phyloP scores from a whole-genome alignment of 2,888 invertebrate genomes.

The Polymixis lichenea region DNA sequence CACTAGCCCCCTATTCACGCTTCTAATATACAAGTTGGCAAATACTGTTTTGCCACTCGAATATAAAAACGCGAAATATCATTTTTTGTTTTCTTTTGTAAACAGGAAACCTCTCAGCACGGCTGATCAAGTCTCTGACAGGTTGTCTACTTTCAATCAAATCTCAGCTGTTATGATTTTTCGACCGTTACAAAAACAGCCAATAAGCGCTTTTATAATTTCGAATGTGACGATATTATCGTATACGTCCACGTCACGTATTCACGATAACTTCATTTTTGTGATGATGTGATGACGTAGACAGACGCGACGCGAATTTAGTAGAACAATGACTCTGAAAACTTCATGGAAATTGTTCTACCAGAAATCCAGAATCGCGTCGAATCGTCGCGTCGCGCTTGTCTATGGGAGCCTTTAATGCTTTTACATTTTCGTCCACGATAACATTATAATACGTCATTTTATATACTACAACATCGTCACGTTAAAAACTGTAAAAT shows the following conservation, averaged over 20 bases:
- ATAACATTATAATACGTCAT: neutral
- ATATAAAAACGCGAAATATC: neutral
- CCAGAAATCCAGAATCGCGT: too few species aligned
- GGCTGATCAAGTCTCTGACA: slow-evolving; percentile 8
- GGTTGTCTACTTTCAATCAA: slow-evolving; percentile 8
- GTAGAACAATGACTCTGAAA: too few species aligned
- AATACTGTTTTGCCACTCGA: neutral
- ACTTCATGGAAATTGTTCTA: too few species aligned
- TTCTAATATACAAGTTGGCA: neutral
- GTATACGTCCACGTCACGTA: neutral
- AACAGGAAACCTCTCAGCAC: neutral
- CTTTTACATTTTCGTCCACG: neutral
- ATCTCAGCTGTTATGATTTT: neutral
- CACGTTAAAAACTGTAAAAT: neutral
- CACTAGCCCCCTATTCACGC: too few species aligned
- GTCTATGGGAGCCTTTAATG: neutral
- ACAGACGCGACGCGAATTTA: too few species aligned
- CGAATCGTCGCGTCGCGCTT: too few species aligned
- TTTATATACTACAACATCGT: neutral
- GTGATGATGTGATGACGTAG: too few species aligned
- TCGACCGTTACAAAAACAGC: neutral
- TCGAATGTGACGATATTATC: neutral
- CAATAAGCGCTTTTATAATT: neutral
- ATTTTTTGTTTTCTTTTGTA: neutral
- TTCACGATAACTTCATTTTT: neutral